Evolutionary conservation across 2,797 vertebrate genomes (phyloP).

Genomic region (Syncerus caffer): DNA sequence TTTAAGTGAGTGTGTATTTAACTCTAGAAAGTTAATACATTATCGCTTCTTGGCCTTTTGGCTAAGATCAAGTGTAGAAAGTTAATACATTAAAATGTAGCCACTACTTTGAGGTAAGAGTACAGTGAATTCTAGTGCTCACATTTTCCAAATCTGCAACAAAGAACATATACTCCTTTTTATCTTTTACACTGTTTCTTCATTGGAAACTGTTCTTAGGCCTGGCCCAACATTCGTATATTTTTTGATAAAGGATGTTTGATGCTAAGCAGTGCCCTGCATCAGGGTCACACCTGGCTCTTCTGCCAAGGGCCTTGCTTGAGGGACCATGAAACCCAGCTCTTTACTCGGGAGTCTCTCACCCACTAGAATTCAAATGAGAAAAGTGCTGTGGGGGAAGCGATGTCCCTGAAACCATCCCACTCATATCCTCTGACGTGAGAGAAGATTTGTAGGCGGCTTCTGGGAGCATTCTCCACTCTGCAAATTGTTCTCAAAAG

Average conservation of each 20-base stretch:
- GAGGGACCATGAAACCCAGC: background rate
- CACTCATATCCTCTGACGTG: conserved; percentile 61
- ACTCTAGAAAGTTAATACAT: background rate
- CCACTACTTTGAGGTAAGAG: background rate
- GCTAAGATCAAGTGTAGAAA: background rate
- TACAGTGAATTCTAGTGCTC: background rate
- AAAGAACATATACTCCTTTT: background rate
- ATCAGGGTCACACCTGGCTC: background rate
- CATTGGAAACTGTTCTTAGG: background rate
- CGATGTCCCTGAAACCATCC: background rate
- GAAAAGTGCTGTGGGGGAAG: background rate
- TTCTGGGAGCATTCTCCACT: background rate
- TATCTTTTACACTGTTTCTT: background rate
- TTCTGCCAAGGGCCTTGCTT: background rate
- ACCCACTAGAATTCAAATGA: background rate
- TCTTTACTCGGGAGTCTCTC: background rate
- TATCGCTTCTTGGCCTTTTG: no score
- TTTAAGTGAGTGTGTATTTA: background rate
- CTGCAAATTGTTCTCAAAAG: conserved; percentile 55
- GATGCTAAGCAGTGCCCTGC: background rate
- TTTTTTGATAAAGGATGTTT: background rate
- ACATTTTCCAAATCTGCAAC: background rate
- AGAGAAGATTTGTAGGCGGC: conserved; percentile 56
- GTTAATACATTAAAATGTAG: background rate
- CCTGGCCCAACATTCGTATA: background rate